Conservation (phyloP, 1,140 invertebrate species). For the Camponotus floridanus region DNA sequence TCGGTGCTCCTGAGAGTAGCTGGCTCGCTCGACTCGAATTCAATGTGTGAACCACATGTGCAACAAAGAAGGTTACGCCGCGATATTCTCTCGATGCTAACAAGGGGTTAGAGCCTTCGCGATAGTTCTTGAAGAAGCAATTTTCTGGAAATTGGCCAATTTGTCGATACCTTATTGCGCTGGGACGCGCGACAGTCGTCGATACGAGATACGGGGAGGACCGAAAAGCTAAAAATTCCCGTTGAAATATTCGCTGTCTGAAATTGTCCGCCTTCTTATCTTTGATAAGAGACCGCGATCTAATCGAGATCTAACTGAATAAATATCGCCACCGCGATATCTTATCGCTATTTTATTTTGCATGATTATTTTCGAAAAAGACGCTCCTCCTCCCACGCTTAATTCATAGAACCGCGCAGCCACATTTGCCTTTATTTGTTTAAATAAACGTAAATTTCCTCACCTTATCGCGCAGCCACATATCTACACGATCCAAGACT, state of each 20-base stretch:
- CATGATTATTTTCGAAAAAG: background rate
- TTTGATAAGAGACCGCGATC: background rate
- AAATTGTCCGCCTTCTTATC: background rate
- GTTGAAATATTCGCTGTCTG: background rate
- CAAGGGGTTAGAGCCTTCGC: constrained; percentile 12
- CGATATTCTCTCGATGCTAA: constrained; percentile 28
- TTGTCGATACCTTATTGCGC: constrained; percentile 23
- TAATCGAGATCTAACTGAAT: background rate
- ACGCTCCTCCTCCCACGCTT: background rate
- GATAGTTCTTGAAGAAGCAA: constrained; percentile 22
- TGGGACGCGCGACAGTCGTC: background rate
- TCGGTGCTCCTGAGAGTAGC: constrained; percentile 31
- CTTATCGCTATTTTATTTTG: constrained; percentile 1
- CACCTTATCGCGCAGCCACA: background rate
- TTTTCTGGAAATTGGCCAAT: constrained; percentile 53
- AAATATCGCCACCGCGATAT: background rate
- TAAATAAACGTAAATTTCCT: constrained; percentile 45
- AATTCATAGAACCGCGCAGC: too few species aligned
- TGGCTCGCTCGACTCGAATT: constrained; percentile 47
- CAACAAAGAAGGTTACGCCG: constrained; percentile 49
- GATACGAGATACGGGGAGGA: background rate
- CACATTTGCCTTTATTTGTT: background rate
- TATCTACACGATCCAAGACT: constrained; percentile 43
- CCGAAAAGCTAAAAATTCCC: background rate
- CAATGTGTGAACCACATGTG: constrained; percentile 47